phyloP scores from a whole-genome alignment of 2,888 invertebrate species.

The Pinctada fucata region DNA sequence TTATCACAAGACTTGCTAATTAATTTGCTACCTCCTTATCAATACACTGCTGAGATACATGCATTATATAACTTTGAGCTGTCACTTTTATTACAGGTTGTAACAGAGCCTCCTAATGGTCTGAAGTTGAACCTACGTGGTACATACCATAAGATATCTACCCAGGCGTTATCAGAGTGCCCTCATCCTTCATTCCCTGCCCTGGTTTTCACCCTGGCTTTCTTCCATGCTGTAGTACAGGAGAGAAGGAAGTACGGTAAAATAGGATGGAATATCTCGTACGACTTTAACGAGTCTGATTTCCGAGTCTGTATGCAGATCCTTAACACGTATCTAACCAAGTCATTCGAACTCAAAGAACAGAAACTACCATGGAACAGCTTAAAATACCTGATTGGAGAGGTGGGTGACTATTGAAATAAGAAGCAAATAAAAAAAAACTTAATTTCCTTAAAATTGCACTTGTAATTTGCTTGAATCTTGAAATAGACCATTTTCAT shows the following conservation, averaged over 20 bases:
- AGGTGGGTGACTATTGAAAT: slow-evolving; percentile 79
- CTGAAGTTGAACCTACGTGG: slow-evolving; percentile 91
- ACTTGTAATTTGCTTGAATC: neutral
- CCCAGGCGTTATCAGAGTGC: slow-evolving; percentile 86
- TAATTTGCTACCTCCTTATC: too few relatives aligned
- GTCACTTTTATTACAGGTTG: slow-evolving; percentile 81
- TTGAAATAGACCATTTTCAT: neutral
- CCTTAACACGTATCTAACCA: slow-evolving; percentile 88
- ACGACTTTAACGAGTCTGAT: slow-evolving; percentile 95
- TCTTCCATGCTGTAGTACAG: slow-evolving; percentile 94
- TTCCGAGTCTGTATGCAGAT: slow-evolving; percentile 93
- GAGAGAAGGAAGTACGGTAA: slow-evolving; percentile 95
- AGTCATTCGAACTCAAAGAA: slow-evolving; percentile 81
- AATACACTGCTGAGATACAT: too few relatives aligned
- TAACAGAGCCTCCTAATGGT: slow-evolving; percentile 94
- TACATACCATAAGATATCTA: slow-evolving; percentile 90
- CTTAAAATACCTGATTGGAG: slow-evolving; percentile 93
- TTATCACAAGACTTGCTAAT: too few relatives aligned
- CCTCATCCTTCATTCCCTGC: slow-evolving; percentile 87
- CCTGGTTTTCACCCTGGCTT: slow-evolving; percentile 90
- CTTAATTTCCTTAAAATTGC: too few relatives aligned
- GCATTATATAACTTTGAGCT: too few relatives aligned
- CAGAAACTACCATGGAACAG: slow-evolving; percentile 91
- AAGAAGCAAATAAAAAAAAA: too few relatives aligned
- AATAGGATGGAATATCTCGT: slow-evolving; percentile 95